Evolutionary conservation across 2,797 vertebrate species (phyloP).

Genomic region (Aplochiton taeniatus): DNA sequence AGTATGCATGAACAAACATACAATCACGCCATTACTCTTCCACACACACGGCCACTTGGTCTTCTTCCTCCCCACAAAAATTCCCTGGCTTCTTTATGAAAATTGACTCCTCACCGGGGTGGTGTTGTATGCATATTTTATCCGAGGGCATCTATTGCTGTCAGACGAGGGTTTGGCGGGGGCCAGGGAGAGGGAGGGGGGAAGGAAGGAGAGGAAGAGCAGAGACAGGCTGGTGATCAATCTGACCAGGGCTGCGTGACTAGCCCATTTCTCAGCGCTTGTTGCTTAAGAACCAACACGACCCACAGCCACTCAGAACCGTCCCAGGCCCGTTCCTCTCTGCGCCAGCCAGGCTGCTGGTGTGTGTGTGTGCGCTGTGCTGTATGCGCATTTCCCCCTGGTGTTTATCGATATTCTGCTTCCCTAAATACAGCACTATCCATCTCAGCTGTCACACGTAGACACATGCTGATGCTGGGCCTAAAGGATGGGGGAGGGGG

Average conservation of each 20-base stretch:
- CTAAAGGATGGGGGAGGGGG: constrained; percentile 1
- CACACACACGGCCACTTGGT: constrained; percentile 13
- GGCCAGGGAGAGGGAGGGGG: not conserved
- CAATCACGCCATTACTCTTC: constrained; percentile 47
- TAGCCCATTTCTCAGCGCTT: constrained; percentile 69
- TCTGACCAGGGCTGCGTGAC: constrained; percentile 52
- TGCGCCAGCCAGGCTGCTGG: constrained; percentile 22
- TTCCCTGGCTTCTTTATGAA: constrained; percentile 69
- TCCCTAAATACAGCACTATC: constrained; percentile 72
- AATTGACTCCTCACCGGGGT: constrained; percentile 73
- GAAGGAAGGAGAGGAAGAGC: constrained; percentile 9
- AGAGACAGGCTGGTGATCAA: constrained; percentile 61
- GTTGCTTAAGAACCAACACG: constrained; percentile 64
- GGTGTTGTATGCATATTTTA: constrained; percentile 74
- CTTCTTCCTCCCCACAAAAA: constrained; percentile 23
- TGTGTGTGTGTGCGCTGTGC: constrained; percentile 11
- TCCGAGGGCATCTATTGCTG: constrained; percentile 65
- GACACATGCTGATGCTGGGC: constrained; percentile 13
- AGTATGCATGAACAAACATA: not conserved
- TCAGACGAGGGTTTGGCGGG: constrained; percentile 20
- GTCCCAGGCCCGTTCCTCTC: not conserved
- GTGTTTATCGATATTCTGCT: constrained; percentile 76
- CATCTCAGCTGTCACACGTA: constrained; percentile 56
- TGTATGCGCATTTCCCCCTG: constrained; percentile 44
- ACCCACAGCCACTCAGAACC: too few species aligned